phyloP scores from a whole-genome alignment of 2,113 vertebrate genomes.

The Antennarius striatus region DNA sequence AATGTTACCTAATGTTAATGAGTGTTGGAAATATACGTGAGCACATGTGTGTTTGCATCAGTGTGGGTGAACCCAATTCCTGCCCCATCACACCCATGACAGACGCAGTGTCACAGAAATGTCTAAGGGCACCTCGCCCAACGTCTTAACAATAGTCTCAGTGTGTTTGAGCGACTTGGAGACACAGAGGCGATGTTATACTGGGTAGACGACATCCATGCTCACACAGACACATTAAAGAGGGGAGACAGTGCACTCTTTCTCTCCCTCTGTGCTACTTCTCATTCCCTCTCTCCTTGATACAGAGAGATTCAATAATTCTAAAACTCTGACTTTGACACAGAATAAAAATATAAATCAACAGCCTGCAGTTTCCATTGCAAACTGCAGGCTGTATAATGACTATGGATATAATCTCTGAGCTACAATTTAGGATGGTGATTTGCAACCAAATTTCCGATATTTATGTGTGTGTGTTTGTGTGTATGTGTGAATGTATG shows the following conservation, averaged over 20 bases:
- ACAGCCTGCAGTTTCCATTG: neutral
- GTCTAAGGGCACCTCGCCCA: constrained; percentile 64
- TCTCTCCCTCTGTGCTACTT: constrained; percentile 60
- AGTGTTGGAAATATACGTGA: constrained; percentile 14
- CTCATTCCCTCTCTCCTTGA: constrained; percentile 69
- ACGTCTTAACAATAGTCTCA: constrained; percentile 74
- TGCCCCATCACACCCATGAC: constrained; percentile 70
- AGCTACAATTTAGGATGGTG: constrained; percentile 69
- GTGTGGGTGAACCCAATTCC: constrained; percentile 50
- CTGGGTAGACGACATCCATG: constrained; percentile 57
- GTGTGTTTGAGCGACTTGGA: constrained; percentile 73
- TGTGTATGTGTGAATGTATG: neutral
- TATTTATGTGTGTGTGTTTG: neutral
- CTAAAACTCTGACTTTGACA: constrained; percentile 70
- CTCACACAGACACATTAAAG: constrained; percentile 44
- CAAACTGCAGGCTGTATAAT: constrained; percentile 61
- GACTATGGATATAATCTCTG: constrained; percentile 67
- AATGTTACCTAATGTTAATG: constrained; percentile 26
- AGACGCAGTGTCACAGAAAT: constrained; percentile 73
- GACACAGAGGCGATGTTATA: constrained; percentile 78
- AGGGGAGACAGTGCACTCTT: constrained; percentile 73
- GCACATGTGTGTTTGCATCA: constrained; percentile 1
- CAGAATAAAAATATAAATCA: constrained; percentile 69
- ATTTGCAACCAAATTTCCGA: constrained; percentile 70
- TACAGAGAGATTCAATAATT: constrained; percentile 74